A percentile compares a stretch with the other conserved stretches of the same genome.
Evolutionary conservation across 2,888 invertebrate species (phyloP).

Genomic region (Lathronympha strigana): DNA sequence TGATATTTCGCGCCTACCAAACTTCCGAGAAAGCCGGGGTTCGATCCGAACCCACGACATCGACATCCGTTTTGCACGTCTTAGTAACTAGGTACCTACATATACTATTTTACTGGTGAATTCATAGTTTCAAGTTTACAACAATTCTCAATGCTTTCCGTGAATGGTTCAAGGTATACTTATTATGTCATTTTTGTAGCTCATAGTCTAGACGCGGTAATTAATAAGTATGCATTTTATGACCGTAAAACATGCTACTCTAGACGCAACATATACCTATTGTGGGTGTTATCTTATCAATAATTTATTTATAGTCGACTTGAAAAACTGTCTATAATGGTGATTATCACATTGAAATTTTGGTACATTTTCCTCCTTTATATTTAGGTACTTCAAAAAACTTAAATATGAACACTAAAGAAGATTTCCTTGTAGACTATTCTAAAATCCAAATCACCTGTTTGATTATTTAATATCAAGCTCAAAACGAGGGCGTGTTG

Average conservation of each 20-base stretch:
- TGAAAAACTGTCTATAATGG: too few species aligned
- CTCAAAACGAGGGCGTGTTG: constrained; percentile 52
- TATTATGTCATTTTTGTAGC: neutral
- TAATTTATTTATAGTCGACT: neutral
- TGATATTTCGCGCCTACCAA: too few species aligned
- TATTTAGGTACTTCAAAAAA: too few species aligned
- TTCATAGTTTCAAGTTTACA: neutral
- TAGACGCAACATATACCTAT: neutral
- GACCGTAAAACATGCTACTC: constrained; percentile 6
- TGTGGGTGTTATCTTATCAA: neutral
- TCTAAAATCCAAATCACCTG: constrained; percentile 7
- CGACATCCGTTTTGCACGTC: too few species aligned
- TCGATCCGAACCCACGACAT: too few species aligned
- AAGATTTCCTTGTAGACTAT: too few species aligned
- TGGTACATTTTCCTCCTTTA: too few species aligned
- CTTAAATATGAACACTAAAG: too few species aligned
- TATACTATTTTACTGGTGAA: too few species aligned
- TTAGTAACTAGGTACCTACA: too few species aligned
- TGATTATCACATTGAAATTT: too few species aligned
- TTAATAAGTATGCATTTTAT: constrained; percentile 10
- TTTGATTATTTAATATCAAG: constrained; percentile 11
- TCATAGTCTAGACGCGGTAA: constrained; percentile 10
- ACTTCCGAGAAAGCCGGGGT: too few species aligned
- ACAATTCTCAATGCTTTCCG: neutral
- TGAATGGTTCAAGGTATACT: neutral